Conservation (phyloP, 2,113 vertebrate genomes). For the Saiga tatarica region DNA sequence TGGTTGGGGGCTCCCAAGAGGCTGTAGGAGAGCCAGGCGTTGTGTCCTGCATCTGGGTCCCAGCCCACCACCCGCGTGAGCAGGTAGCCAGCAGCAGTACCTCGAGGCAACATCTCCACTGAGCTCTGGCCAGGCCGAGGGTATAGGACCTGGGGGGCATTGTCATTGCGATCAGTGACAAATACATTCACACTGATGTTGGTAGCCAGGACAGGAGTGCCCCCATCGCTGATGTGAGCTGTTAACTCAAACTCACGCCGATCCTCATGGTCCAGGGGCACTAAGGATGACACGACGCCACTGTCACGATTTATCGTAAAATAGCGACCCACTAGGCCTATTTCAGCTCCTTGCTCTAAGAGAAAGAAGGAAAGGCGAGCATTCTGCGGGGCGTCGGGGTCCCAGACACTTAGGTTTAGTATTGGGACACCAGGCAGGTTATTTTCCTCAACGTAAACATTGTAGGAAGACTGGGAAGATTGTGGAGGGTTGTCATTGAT, state of each 20-base stretch:
- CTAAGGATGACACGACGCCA: conserved; percentile 80
- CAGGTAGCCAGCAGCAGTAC: conserved; percentile 79
- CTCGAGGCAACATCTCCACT: conserved; percentile 76
- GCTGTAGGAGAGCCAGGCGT: conserved; percentile 88
- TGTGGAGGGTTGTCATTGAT: conserved; percentile 86
- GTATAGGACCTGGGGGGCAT: conserved; percentile 86
- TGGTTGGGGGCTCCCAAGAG: conserved; percentile 85
- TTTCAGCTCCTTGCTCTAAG: conserved; percentile 75
- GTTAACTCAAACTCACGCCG: conserved; percentile 79
- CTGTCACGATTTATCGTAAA: conserved; percentile 84
- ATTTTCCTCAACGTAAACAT: conserved; percentile 90
- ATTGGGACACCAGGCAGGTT: conserved; percentile 85
- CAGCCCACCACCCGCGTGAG: conserved; percentile 87
- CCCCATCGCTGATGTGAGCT: conserved; percentile 82
- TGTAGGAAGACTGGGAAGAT: conserved; percentile 84
- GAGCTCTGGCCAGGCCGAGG: conserved; percentile 73
- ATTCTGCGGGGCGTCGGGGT: conserved; percentile 82
- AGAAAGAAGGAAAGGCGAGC: conserved; percentile 85
- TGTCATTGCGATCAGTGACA: conserved; percentile 88
- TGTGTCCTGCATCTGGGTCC: conserved; percentile 88
- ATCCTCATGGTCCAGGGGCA: conserved; percentile 84
- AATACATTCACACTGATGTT: conserved; percentile 82
- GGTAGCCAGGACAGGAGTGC: conserved; percentile 76
- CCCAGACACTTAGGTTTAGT: conserved; percentile 85
- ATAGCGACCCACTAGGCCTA: conserved; percentile 71